Evolutionary conservation across 2,797 vertebrate species (phyloP).

Genomic region (Hozukius guyotensis): DNA sequence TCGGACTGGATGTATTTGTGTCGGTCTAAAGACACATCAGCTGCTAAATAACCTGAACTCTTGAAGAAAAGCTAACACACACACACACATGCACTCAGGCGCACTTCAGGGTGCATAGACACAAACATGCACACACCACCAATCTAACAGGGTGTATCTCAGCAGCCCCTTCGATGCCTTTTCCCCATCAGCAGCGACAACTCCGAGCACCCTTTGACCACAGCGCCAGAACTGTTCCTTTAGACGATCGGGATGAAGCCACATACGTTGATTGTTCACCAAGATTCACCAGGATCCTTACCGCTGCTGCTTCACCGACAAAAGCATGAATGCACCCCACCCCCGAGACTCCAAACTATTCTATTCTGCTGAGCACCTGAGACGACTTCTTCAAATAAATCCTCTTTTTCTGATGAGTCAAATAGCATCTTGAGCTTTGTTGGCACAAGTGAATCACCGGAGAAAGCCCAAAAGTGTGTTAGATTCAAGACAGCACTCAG

Average conservation of each 20-base stretch:
- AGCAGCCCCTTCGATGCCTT: constrained; percentile 51
- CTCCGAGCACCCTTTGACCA: constrained; percentile 26
- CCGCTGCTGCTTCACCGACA: constrained; percentile 77
- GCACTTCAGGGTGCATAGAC: constrained; percentile 54
- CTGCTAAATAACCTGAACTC: constrained; percentile 74
- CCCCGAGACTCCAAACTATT: constrained; percentile 13
- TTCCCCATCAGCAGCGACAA: constrained; percentile 27
- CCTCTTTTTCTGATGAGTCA: constrained; percentile 35
- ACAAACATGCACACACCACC: constrained; percentile 35
- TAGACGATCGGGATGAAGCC: constrained; percentile 29
- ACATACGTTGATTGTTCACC: constrained; percentile 51
- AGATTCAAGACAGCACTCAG: constrained; percentile 39
- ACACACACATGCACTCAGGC: constrained; percentile 48
- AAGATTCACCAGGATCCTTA: constrained; percentile 59
- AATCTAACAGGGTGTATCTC: constrained; percentile 56
- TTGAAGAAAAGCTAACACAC: constrained; percentile 53
- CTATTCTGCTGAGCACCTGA: constrained; percentile 40
- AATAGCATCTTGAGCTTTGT: constrained; percentile 43
- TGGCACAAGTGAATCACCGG: constrained; percentile 34
- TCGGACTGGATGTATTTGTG: constrained; percentile 49
- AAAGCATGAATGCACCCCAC: constrained; percentile 75
- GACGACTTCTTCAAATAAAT: constrained; percentile 31
- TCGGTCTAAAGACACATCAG: constrained; percentile 61
- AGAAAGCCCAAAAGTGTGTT: constrained; percentile 11
- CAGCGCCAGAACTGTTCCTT: constrained; percentile 19